phyloP scores from a whole-genome alignment of 2,888 invertebrate genomes.

The Ormyrus labotus region DNA sequence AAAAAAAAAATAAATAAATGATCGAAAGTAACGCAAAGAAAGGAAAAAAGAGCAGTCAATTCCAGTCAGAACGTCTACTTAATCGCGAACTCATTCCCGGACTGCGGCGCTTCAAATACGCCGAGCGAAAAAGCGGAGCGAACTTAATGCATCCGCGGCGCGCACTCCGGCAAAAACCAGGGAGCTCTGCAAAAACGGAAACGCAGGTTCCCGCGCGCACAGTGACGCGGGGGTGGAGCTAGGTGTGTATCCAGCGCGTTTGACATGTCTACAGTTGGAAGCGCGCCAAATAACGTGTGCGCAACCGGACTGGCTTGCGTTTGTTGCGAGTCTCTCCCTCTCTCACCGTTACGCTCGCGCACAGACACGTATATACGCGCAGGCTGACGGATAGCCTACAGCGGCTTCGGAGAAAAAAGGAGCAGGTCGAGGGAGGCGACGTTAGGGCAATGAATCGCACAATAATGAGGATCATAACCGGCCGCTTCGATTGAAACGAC shows the following conservation, averaged over 20 bases:
- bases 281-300: conserved; percentile 69
- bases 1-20: no score
- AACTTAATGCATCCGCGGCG: conserved; percentile 17
- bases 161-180: neutral
- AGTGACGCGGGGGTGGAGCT: neutral
- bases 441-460: conserved; percentile 14
- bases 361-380: conserved; percentile 11
- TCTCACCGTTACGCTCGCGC: no score
- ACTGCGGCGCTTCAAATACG: neutral
- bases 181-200: conserved; percentile 9
- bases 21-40: no score
- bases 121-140: neutral
- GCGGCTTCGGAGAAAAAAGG: conserved; percentile 18
- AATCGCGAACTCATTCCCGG: neutral
- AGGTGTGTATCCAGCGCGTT: conserved; percentile 52
- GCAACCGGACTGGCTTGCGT: conserved; percentile 46
- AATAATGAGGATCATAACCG: conserved; percentile 36
- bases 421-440: neutral
- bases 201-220: conserved; percentile 35
- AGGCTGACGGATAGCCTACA: neutral
- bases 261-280: conserved; percentile 65
- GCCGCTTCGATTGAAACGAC: conserved; percentile 13
- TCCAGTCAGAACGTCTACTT: neutral
- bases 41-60: neutral
- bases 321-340: no score